Evolutionary conservation across 2,797 vertebrate genomes (phyloP), one percentile per base, ranked within the genome.

Genomic region (Serranus cabrilla): DNA sequence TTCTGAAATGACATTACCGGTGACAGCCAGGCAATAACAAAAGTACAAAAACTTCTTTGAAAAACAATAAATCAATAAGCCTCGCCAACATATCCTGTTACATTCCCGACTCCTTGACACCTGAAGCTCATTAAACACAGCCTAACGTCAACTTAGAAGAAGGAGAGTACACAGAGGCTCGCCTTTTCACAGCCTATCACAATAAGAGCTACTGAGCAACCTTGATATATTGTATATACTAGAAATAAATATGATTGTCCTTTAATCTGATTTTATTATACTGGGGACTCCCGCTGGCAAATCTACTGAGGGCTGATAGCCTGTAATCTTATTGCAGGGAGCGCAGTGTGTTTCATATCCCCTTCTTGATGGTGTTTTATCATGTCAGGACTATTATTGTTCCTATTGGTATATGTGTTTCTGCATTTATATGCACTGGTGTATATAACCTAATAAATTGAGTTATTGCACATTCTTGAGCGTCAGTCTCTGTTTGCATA

Each of bases 181-280:
- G 84, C 81, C 91, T 87, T 87, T 84, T 87, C 89, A 51, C 89
- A 88, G 87, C 91, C 93, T 92, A 93, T 94, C 92, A 92, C 92
- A 92, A 90, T 89, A 93, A 92, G 89, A 91, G 89, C 84, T 90
- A 83, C 91, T 87, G 91, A 92, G 90, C 86, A 92, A 90, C 84
- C 90, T 88, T 93, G 93, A 93, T 92, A 93, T 96, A 94, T 96
- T 97, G 96, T 97, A 97, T 97, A 97, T 97, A 97, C 96, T 96
- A 95, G 96, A 97, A 96, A 96, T 97, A 97, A 97, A 97, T 97
- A 96, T 96, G 96, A 97, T 97, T 96, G 95, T 96, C 93, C 96
- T 96, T 96, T 97, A 97, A 98, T 97, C 97, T 97, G 96, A 96
- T 97, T 97, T 97, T 98, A 97, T 97, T 97, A 97, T 97, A 96